phyloP scores from a whole-genome alignment of 2,113 vertebrate genomes.

The Glaucomys volans region DNA sequence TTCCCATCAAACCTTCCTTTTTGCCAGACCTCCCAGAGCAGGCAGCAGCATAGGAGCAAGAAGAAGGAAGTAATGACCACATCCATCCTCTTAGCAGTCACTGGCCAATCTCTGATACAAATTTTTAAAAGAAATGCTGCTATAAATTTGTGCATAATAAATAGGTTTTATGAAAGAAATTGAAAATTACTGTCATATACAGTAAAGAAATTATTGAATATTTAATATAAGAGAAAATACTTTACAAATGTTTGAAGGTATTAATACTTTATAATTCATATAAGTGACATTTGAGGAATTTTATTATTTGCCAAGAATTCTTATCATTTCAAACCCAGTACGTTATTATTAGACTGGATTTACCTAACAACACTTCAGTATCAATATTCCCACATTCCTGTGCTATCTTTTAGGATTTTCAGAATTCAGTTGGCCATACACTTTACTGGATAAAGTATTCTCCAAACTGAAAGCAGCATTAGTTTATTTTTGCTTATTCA shows the following conservation, averaged over 20 bases:
- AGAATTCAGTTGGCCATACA: neutral
- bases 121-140: neutral
- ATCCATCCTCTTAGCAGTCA: neutral
- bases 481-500: constrained; percentile 48
- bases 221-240: constrained; percentile 45
- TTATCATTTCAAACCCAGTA: neutral
- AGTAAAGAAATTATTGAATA: neutral
- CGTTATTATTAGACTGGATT: neutral
- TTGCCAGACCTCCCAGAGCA: neutral
- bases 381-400: neutral
- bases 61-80: neutral
- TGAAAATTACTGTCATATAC: constrained; percentile 28
- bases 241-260: constrained; percentile 27
- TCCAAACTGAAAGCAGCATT: neutral
- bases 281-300: neutral
- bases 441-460: neutral
- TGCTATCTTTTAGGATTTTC: neutral
- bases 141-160: constrained; percentile 7
- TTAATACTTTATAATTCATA: neutral
- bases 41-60: neutral
- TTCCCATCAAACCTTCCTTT: neutral
- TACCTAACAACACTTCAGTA: neutral
- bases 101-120: constrained; percentile 1
- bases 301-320: neutral
- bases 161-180: constrained; percentile 49